Base-by-base conservation (phyloP, 2,888 invertebrate species). In the Scaptomyza flava region DNA sequence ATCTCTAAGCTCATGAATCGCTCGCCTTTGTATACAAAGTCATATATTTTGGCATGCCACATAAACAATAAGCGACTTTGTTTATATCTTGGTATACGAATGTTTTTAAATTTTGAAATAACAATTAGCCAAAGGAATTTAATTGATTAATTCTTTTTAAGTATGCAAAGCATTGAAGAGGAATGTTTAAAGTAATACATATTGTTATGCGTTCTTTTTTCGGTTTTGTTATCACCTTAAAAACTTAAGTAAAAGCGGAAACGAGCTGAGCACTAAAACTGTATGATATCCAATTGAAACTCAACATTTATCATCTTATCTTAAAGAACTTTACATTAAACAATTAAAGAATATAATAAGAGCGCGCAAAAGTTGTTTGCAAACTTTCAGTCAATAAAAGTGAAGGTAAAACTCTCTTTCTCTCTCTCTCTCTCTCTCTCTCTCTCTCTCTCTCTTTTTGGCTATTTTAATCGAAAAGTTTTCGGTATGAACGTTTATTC, bases 1-100 rank as follows among this genome's bases (percentile, higher is more conserved):
- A 50, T 54, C 53, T 46, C 45, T 36, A 9, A 11, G 27, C 33
- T 43, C 46, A 71, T 72, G 61, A 73, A 73, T 73, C 59, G 48
- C 33, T 17, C 5, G 30, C 17, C n/a, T 42, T 73, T 74, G 74
- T 74, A 51, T 74, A 74, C 54, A 76, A 48, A 53, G 50, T 12
- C 53, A 62, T 70, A 47, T 51, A 34, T 48, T 62, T 66, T 58
- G 79, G 79, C 53, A 78, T 53, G 42, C 62, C 68, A 47, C 45
- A 63, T 52, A 62, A 67, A 67, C 73, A 66, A 72, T 62, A 67
- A 72, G 12, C 48, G 43, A 50, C 42, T 61, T 78, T 74, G 74
- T 74, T 74, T 74, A 73, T 46, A 17, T 54, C 30, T 45, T 50
- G 23, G 43, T 27, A 3, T 6, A 17, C n/a, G 51, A 62, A 51